Percentiles rank a stretch among this genome's conserved stretches.
Evolutionary conservation across 2,888 invertebrate species (phyloP).

Genomic region (Melinaea menophilus): DNA sequence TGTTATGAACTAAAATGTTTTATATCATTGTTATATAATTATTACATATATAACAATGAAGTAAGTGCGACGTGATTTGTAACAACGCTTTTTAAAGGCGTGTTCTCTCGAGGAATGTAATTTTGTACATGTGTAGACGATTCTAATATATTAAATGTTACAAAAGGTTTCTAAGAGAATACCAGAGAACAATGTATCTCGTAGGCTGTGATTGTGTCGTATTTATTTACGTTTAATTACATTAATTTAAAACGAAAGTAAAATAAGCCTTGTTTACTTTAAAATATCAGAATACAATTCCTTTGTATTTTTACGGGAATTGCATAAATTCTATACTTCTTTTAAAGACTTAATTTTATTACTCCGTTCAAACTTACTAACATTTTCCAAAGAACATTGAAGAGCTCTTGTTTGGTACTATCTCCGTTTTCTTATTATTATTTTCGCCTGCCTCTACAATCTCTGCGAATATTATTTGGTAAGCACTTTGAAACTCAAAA

Average conservation of each 20-base stretch:
- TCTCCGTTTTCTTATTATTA: slow-evolving; percentile 17
- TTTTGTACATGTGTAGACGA: slow-evolving; percentile 25
- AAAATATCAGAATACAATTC: too few relatives aligned
- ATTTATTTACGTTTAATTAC: slow-evolving; percentile 30
- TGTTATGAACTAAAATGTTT: too few relatives aligned
- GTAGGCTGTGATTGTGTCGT: slow-evolving; percentile 33
- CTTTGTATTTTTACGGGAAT: background rate
- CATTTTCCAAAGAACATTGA: slow-evolving; percentile 20
- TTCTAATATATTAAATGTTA: slow-evolving; percentile 17
- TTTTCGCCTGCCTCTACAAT: slow-evolving; percentile 14
- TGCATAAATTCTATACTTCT: background rate
- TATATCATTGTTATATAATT: too few relatives aligned
- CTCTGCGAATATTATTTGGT: slow-evolving; percentile 18
- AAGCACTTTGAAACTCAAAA: slow-evolving; percentile 15
- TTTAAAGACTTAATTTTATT: slow-evolving; percentile 11
- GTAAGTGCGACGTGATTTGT: slow-evolving; percentile 16
- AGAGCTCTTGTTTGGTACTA: slow-evolving; percentile 17
- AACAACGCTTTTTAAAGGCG: slow-evolving; percentile 10
- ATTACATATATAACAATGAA: slow-evolving; percentile 17
- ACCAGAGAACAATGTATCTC: slow-evolving; percentile 19
- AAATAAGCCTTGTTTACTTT: too few relatives aligned
- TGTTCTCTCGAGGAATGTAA: slow-evolving; percentile 25
- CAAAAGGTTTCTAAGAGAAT: slow-evolving; percentile 21
- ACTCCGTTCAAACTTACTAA: slow-evolving; percentile 16
- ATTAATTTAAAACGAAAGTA: slow-evolving; percentile 11